phyloP scores from a whole-genome alignment of 2,888 invertebrate genomes.

The Temnothorax rugatulus region DNA sequence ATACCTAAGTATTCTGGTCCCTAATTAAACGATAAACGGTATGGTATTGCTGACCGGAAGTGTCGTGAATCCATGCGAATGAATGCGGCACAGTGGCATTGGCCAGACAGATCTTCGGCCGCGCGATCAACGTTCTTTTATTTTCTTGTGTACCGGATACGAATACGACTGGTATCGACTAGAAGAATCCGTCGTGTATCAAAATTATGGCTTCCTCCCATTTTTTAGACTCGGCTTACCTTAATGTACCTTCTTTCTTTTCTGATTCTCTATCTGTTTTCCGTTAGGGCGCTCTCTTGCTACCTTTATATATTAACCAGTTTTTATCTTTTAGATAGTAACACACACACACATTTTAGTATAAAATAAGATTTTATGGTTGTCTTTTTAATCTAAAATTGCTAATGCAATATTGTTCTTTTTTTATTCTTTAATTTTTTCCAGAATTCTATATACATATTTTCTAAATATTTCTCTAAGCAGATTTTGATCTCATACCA shows the following conservation, averaged over 20 bases:
- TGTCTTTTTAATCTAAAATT: slow-evolving; percentile 21
- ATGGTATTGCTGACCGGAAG: slow-evolving; percentile 68
- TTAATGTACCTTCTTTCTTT: slow-evolving; percentile 34
- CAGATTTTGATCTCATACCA: not conserved
- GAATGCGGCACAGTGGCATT: slow-evolving; percentile 67
- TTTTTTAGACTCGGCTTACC: slow-evolving; percentile 53
- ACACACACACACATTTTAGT: not conserved
- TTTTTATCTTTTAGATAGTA: not conserved
- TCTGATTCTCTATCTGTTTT: slow-evolving; percentile 24
- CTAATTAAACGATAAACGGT: slow-evolving; percentile 78
- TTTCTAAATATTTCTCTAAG: not conserved
- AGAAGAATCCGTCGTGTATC: slow-evolving; percentile 65
- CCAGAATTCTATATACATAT: not conserved
- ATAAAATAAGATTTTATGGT: not conserved
- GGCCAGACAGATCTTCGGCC: slow-evolving; percentile 63
- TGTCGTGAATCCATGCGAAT: slow-evolving; percentile 63
- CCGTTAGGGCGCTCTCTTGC: not conserved
- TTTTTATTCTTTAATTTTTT: not conserved
- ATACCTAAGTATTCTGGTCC: slow-evolving; percentile 63
- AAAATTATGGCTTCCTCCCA: slow-evolving; percentile 73
- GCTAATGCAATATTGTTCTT: not conserved
- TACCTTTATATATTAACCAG: not conserved
- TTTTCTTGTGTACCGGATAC: slow-evolving; percentile 61
- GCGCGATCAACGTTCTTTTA: slow-evolving; percentile 73
- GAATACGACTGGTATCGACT: slow-evolving; percentile 65